phyloP scores from a whole-genome alignment of 2,888 invertebrate species.

The Noctua janthe region DNA sequence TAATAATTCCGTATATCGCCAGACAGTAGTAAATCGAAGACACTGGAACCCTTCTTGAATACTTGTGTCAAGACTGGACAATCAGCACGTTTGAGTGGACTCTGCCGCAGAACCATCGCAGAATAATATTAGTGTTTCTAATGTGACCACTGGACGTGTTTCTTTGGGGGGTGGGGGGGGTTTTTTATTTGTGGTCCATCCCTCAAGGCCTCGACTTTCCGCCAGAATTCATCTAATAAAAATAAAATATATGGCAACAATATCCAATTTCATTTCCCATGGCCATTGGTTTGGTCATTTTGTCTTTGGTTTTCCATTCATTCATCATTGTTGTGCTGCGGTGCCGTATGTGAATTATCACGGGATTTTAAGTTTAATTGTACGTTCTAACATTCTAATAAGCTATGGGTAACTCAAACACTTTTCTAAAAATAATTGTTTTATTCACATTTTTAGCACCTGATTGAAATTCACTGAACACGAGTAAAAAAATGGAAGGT shows the following conservation, averaged over 20 bases:
- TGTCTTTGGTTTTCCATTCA: neutral
- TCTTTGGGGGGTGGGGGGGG: too few species aligned
- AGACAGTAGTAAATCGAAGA: neutral
- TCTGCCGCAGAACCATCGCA: too few species aligned
- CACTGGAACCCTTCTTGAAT: too few species aligned
- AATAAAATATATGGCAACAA: neutral
- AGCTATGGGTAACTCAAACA: neutral
- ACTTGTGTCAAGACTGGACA: too few species aligned
- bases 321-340: constrained; percentile 4
- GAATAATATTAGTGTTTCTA: too few species aligned
- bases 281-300: neutral
- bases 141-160: too few species aligned
- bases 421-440: constrained; percentile 21
- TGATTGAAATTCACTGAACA: constrained; percentile 20
- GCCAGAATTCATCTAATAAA: neutral
- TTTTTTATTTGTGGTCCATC: neutral
- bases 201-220: neutral
- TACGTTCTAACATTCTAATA: neutral
- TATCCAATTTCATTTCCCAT: constrained; percentile 4
- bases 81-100: too few species aligned
- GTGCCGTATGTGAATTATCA: constrained; percentile 23
- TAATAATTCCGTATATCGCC: neutral
- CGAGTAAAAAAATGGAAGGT: constrained; percentile 82
- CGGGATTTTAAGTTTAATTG: constrained; percentile 18
- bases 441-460: constrained; percentile 42